These are phyloP conservation scores for Lampris megalopsis DNA, from an alignment of 2,113 vertebrate species.

Conservation along the genomic window DNA sequence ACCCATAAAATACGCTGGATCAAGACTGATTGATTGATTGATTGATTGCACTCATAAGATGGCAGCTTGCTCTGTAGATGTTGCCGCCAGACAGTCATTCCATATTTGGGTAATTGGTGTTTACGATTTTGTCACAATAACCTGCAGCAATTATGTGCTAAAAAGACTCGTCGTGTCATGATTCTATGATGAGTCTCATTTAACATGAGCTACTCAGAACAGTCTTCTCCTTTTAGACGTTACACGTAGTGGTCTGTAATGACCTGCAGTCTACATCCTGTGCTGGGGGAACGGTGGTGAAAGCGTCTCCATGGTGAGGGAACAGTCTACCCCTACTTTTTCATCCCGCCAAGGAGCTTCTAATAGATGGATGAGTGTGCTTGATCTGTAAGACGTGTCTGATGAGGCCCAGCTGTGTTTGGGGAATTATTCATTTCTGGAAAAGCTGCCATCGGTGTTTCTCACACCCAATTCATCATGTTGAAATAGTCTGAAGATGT, in stretches of 20 bases:
- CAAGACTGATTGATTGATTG: too few relatives aligned
- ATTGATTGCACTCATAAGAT: conserved; percentile 11
- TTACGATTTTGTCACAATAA: neutral
- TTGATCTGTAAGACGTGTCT: conserved; percentile 34
- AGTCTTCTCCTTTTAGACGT: conserved; percentile 10
- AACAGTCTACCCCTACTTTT: conserved; percentile 9
- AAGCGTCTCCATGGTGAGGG: conserved; percentile 9
- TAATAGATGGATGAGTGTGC: conserved; percentile 43
- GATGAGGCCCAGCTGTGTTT: conserved; percentile 60
- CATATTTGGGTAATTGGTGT: conserved; percentile 29
- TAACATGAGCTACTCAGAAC: conserved; percentile 41
- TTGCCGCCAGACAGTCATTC: conserved; percentile 21
- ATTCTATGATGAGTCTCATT: conserved; percentile 36
- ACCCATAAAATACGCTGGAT: too few relatives aligned
- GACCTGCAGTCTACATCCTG: conserved; percentile 52
- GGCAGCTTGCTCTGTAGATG: conserved; percentile 21
- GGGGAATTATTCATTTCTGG: conserved; percentile 39
- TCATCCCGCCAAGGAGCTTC: conserved; percentile 29
- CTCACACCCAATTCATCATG: neutral
- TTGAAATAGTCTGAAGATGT: too few relatives aligned
- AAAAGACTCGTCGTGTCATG: conserved; percentile 18
- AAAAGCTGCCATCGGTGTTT: neutral
- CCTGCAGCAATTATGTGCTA: conserved; percentile 22
- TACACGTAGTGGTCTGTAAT: neutral
- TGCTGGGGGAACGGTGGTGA: conserved; percentile 6